phyloP scores from a whole-genome alignment of 2,113 vertebrate species.

The Pangasianodon hypophthalmus region DNA sequence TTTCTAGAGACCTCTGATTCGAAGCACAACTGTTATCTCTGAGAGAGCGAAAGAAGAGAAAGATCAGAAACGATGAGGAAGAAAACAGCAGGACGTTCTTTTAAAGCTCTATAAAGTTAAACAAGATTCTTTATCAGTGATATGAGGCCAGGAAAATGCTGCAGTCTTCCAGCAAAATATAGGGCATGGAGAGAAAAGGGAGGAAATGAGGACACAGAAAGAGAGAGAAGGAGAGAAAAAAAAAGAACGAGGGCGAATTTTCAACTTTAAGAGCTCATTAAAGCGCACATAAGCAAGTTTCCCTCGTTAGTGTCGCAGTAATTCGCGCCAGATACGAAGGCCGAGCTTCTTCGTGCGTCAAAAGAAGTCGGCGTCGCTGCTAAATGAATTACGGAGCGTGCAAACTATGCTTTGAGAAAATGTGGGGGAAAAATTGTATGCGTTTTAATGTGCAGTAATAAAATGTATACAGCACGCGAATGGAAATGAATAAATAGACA shows the following conservation, averaged over 20 bases:
- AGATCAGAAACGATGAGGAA: not conserved
- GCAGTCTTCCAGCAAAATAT: slow-evolving; percentile 38
- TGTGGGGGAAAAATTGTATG: not conserved
- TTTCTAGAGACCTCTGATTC: not conserved
- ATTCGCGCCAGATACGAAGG: slow-evolving; percentile 43
- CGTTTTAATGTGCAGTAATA: not conserved
- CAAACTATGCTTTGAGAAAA: slow-evolving; percentile 8
- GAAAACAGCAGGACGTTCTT: slow-evolving; percentile 32
- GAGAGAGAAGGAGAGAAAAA: not conserved
- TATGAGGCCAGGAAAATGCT: slow-evolving; percentile 52
- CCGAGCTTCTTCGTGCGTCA: slow-evolving; percentile 41
- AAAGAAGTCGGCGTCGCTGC: slow-evolving; percentile 29
- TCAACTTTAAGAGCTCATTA: slow-evolving; percentile 43
- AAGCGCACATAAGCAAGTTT: slow-evolving; percentile 34
- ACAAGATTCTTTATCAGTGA: slow-evolving; percentile 50
- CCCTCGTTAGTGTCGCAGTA: slow-evolving; percentile 45
- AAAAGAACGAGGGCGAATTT: not conserved
- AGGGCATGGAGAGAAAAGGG: slow-evolving; percentile 16
- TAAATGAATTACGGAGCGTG: slow-evolving; percentile 8
- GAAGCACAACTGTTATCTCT: not conserved
- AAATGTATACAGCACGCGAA: not conserved
- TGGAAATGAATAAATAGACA: not conserved
- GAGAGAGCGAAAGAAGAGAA: not conserved
- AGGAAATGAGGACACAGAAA: slow-evolving; percentile 15
- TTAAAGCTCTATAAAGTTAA: slow-evolving; percentile 47